Percentiles rank a stretch among this genome's conserved stretches.
These are phyloP conservation scores for Pterostichus niger DNA, from an alignment of 2,888 invertebrate genomes.

Conservation along the genomic window DNA sequence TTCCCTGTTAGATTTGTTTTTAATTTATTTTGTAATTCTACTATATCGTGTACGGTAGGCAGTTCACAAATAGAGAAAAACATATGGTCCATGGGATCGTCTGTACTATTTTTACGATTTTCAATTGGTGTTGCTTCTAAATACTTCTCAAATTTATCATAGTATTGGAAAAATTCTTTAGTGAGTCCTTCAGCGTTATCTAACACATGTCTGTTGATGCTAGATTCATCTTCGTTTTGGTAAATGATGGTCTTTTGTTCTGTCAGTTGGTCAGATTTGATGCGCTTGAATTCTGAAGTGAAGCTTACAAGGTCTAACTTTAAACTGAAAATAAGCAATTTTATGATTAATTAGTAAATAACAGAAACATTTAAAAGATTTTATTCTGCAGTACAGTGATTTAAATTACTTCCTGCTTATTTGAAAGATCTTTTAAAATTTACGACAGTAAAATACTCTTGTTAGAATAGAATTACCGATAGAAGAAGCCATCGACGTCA, in stretches of 20 bases:
- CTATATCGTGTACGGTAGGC: background rate
- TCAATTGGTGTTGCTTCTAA: constrained; percentile 2
- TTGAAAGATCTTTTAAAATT: too few species aligned
- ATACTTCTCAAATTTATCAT: background rate
- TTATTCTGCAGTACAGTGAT: too few species aligned
- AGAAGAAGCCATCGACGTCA: too few species aligned
- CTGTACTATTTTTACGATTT: background rate
- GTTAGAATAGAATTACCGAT: too few species aligned
- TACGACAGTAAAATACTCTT: too few species aligned
- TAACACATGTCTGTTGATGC: background rate
- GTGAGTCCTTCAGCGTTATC: background rate
- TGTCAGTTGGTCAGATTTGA: constrained; percentile 28
- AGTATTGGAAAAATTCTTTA: background rate
- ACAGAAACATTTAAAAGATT: too few species aligned
- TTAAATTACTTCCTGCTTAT: too few species aligned
- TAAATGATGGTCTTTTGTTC: constrained; percentile 21
- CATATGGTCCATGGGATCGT: constrained; percentile 26
- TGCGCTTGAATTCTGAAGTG: background rate
- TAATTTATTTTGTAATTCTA: background rate
- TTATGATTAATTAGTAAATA: too few species aligned
- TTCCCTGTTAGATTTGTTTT: background rate
- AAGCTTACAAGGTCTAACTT: background rate
- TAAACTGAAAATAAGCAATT: background rate
- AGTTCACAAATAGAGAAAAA: background rate
- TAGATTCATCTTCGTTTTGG: constrained; percentile 5